phyloP scores from a whole-genome alignment of 1,140 invertebrate species.

The Pseudomyrmex pallidus region DNA sequence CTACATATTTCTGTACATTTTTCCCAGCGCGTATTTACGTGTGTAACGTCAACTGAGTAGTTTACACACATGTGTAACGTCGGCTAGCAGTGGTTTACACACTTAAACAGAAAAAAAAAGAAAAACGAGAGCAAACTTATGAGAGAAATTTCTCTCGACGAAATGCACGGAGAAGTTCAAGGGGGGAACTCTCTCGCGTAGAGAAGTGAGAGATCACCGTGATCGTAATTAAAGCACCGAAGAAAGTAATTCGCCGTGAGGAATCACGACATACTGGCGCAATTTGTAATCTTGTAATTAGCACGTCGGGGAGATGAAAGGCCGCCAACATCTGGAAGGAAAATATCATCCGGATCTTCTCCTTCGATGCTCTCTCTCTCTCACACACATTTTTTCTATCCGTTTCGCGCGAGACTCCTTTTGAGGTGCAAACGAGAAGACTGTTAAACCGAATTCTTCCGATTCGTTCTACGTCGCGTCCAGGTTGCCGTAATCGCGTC shows the following conservation, averaged over 20 bases:
- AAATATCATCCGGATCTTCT: conserved; percentile 16
- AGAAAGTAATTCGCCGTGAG: conserved; percentile 27
- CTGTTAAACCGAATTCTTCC: conserved; percentile 72
- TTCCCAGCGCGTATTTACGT: no score
- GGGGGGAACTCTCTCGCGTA: neutral
- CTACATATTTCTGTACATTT: neutral
- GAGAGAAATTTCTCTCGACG: conserved; percentile 14
- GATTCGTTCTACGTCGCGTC: conserved; percentile 67
- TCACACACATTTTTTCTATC: no score
- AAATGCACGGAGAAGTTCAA: conserved; percentile 5
- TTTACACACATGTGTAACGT: no score
- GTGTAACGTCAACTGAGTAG: no score
- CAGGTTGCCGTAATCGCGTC: conserved; percentile 68
- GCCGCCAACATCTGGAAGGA: conserved; percentile 42
- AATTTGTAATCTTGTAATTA: conserved; percentile 59
- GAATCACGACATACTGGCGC: conserved; percentile 28
- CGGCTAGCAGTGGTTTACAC: neutral
- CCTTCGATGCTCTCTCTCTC: neutral
- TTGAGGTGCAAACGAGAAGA: neutral
- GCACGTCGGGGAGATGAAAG: conserved; percentile 26
- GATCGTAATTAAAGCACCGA: conserved; percentile 27
- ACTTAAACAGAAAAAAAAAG: neutral
- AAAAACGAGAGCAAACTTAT: neutral
- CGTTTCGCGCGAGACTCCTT: neutral
- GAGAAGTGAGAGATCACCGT: conserved; percentile 24